Base-by-base conservation (phyloP, 1,140 invertebrate species). In the Hetaerina americana region DNA sequence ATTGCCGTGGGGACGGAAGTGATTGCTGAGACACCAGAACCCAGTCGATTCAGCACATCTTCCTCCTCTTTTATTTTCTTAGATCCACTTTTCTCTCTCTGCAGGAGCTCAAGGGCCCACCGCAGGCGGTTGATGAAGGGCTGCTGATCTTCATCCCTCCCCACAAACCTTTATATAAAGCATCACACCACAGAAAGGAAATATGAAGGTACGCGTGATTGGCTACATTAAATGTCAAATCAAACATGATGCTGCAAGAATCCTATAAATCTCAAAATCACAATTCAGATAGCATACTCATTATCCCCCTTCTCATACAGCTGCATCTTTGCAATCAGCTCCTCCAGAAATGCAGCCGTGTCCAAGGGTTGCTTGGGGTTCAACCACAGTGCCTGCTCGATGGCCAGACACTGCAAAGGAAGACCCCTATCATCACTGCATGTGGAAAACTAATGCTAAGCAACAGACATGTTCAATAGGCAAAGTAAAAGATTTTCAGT, bases 1-100 rank as follows among this genome's bases (percentile, higher is more conserved):
- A 93, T 86, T 26, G 91, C 90, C 57, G 90, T 90, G 8, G 90
- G 90, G 5, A 93, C 90, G 1, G 91, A 92, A 75, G 87, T 81
- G 27, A 89, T 76, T 6, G 91, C 91, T 70, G 83, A 80, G 5
- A 91, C 83, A 73, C 83, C 81, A 78, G 87, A 86, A 6, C 90
- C 90, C 40, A 92, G 78, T 68, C 79, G 75, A 26, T 82, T 76
- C 57, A 85, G 79, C 15, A 91, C 83, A 76, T 86, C 84, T 69
- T 86, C 80, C 66, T 80, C 77, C 22, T 57, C 40, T n/a, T 57
- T 57, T 2, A 57, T 57, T 10, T 12, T 57, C 22, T 57, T 57
- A 26, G 75, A 72, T 31, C 78, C 80, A 26, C 75, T 76, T 26
- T 82, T 75, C 29, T 76, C 76, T 69, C 76, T 80, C n/a, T 77